These are phyloP conservation scores for Calcarius lapponicus DNA, from an alignment of 2,797 vertebrate genomes.

Conservation along the genomic window DNA sequence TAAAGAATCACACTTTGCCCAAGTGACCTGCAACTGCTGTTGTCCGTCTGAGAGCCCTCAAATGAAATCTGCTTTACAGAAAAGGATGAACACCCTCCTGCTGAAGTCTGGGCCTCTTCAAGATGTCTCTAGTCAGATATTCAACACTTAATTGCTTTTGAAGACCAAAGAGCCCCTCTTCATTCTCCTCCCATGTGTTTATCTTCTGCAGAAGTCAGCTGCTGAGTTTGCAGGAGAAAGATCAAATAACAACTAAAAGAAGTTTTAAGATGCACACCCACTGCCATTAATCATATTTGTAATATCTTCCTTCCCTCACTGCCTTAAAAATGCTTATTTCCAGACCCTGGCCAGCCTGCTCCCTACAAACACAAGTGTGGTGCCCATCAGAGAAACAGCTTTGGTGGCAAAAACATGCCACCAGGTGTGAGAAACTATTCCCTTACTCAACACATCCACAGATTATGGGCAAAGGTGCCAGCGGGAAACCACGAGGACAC, in stretches of 20 bases:
- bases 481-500: background rate
- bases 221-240: constrained; percentile 52
- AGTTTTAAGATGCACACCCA: constrained; percentile 26
- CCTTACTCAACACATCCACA: background rate
- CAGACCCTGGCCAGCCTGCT: background rate
- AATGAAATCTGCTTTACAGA: background rate
- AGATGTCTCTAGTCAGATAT: constrained; percentile 24
- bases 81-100: background rate
- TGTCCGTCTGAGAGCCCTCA: constrained; percentile 28
- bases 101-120: constrained; percentile 29
- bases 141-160: constrained; percentile 39
- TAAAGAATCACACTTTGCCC: background rate
- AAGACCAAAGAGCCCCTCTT: constrained; percentile 47
- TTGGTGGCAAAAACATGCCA: background rate
- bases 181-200: constrained; percentile 50
- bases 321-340: constrained; percentile 18
- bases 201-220: constrained; percentile 54
- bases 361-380: background rate
- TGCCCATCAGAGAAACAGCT: background rate
- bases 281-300: constrained; percentile 42
- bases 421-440: background rate
- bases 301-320: background rate
- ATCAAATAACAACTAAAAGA: constrained; percentile 55
- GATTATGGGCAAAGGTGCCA: background rate
- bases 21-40: constrained; percentile 21